Evolutionary conservation across 30 jellyfish, hydroid and myxozoan genomes (phyloP).

Genomic region (Cassiopea xamachana): DNA sequence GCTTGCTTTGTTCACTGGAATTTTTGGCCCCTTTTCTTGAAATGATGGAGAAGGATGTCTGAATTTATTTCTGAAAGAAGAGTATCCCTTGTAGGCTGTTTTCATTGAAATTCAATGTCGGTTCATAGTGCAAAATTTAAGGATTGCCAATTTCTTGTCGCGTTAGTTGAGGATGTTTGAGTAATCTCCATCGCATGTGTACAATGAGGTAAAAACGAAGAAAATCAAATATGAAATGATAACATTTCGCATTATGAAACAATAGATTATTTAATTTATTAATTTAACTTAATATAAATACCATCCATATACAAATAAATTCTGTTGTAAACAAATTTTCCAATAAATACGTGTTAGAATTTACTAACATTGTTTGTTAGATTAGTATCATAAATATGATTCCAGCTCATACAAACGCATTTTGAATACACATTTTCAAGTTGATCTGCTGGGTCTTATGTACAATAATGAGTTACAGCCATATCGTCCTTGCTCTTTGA

Average conservation of each 20-base stretch:
- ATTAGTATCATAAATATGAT: constrained; percentile 27
- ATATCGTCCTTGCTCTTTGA: no score
- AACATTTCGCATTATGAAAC: background rate
- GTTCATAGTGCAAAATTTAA: no score
- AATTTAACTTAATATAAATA: constrained; percentile 3
- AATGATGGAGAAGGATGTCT: no score
- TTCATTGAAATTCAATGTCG: no score
- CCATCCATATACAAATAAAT: constrained; percentile 25
- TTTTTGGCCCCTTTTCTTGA: no score
- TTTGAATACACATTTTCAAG: constrained; percentile 1
- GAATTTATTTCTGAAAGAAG: no score
- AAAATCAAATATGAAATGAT: background rate
- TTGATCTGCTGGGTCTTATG: background rate
- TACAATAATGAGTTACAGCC: background rate
- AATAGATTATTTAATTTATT: background rate
- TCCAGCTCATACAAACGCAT: constrained; percentile 53
- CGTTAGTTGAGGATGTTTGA: no score
- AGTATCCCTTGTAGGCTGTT: no score
- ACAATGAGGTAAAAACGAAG: background rate
- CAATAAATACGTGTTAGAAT: constrained; percentile 23
- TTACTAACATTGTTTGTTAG: constrained; percentile 23
- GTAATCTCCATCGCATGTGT: no score
- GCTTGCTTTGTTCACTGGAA: no score
- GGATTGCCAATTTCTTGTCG: no score
- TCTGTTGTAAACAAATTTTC: constrained; percentile 22